These are phyloP conservation scores for Gymnoscopelus microlampas DNA, from an alignment of 2,797 vertebrate genomes.

Conservation along the genomic window DNA sequence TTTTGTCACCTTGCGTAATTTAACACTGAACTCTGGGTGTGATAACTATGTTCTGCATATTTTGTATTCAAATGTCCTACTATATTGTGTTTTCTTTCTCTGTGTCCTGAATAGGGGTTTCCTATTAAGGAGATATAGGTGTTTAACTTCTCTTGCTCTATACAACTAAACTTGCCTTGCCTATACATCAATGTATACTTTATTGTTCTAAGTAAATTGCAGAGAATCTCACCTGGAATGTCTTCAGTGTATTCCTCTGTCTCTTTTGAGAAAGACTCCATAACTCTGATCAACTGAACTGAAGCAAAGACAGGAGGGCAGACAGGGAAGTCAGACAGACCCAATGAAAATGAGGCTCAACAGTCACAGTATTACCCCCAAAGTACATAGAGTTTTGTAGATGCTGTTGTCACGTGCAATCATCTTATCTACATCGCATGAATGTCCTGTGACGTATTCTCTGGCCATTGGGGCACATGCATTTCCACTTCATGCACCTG, in stretches of 20 bases:
- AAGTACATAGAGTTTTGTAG: not conserved
- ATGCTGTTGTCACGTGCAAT: slow-evolving; percentile 17
- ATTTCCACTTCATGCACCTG: slow-evolving; percentile 1
- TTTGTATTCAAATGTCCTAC: no score
- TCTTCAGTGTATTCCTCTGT: slow-evolving; percentile 85
- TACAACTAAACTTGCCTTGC: no score
- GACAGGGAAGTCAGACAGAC: not conserved
- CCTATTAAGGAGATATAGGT: no score
- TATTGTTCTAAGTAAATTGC: not conserved
- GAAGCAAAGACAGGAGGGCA: slow-evolving; percentile 5
- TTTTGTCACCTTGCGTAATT: no score
- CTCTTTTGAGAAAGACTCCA: slow-evolving; percentile 85
- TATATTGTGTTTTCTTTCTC: no score
- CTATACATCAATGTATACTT: no score
- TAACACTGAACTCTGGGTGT: no score
- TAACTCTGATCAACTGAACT: slow-evolving; percentile 60
- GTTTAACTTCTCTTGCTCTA: no score
- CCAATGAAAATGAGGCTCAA: not conserved
- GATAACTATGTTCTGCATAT: no score
- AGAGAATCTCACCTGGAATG: slow-evolving; percentile 83
- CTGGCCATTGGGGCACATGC: not conserved
- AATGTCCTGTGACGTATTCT: slow-evolving; percentile 16
- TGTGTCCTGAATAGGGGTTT: no score
- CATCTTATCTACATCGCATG: not conserved
- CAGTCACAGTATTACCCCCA: slow-evolving; percentile 1